These are phyloP conservation scores for Eurystomus glaucurus DNA, from an alignment of 2,797 vertebrate species.

Conservation along the genomic window DNA sequence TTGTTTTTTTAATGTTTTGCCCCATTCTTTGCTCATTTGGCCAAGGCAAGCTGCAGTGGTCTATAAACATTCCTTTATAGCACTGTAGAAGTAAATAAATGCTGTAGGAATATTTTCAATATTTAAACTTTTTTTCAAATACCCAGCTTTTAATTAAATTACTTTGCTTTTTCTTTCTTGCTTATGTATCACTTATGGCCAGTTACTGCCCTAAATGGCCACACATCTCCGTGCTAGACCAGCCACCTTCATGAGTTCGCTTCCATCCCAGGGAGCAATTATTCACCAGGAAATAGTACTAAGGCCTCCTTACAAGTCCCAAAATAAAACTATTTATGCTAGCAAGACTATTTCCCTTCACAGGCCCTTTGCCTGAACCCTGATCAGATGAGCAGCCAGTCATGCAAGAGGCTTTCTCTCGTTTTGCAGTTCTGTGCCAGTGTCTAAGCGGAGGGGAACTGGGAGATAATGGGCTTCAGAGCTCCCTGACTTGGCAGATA, in stretches of 20 bases:
- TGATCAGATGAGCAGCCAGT: not conserved
- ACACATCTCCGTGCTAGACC: not conserved
- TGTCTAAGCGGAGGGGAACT: not conserved
- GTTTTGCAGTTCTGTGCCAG: not conserved
- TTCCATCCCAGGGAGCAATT: not conserved
- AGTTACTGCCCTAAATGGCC: not conserved
- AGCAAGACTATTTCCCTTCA: constrained; percentile 51
- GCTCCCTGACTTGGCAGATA: not conserved
- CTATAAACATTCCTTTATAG: not conserved
- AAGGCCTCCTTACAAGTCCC: constrained; percentile 39
- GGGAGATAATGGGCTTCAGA: not conserved
- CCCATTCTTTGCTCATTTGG: not conserved
- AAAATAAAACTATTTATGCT: constrained; percentile 47
- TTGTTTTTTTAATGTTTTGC: not conserved
- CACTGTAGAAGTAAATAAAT: not conserved
- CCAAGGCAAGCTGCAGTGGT: not conserved
- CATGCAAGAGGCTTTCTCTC: not conserved
- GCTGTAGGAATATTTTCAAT: not conserved
- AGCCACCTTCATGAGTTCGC: not conserved
- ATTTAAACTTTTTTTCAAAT: not conserved
- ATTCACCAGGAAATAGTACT: not conserved
- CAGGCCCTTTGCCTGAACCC: constrained; percentile 60
- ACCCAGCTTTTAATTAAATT: not conserved
- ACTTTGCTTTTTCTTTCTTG: not conserved
- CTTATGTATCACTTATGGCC: not conserved